Base-by-base conservation (phyloP, 1,140 invertebrate species). In the Zaprionus kolodkinae region DNA sequence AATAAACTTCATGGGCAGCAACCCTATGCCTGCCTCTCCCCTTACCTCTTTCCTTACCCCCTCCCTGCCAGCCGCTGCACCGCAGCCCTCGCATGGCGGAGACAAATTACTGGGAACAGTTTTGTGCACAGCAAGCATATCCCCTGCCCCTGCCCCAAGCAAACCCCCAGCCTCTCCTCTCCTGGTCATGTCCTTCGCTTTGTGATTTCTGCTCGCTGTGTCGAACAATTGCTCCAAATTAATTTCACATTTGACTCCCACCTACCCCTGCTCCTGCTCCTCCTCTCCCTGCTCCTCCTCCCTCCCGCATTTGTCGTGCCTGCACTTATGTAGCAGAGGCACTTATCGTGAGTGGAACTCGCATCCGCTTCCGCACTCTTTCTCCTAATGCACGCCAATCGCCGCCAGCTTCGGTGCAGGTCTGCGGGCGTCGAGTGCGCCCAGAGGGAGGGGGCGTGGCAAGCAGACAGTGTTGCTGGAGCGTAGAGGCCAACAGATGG, bases 201-300 rank as follows among this genome's bases (percentile, higher is more conserved):
- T 80, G 75, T 78, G 72, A 74, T 78, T 80, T 65, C 71, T 69
- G 75, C 57, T 62, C 65, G 55, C 63, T 74, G 71, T 80, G 75
- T 78, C 76, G 78, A 80, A 80, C 78, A 78, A 78, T 78, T 80
- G 76, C 61, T 80, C 56, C 62, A 80, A 80, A 80, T 80, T 80
- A 80, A 78, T 80, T 80, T 80, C 78, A 72, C 76, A 80, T 78
- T 78, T 80, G 78, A 80, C 78, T 80, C 71, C 76, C 71, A 76
- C 21, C 21, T n/a, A 75, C 21, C 21, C 21, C 21, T 21, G 76
- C 71, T n/a, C n/a, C n/a, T n/a, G n/a, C n/a, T n/a, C n/a, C n/a
- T n/a, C n/a, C n/a, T n/a, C n/a, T n/a, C n/a, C n/a, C n/a, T n/a
- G n/a, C 72, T 62, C 60, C 72, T 27, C 65, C 7, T 12, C 12